A percentile compares a stretch with the other conserved stretches of the same genome.
phyloP scores from a whole-genome alignment of 2,888 invertebrate species.

The Meteorus colon region DNA sequence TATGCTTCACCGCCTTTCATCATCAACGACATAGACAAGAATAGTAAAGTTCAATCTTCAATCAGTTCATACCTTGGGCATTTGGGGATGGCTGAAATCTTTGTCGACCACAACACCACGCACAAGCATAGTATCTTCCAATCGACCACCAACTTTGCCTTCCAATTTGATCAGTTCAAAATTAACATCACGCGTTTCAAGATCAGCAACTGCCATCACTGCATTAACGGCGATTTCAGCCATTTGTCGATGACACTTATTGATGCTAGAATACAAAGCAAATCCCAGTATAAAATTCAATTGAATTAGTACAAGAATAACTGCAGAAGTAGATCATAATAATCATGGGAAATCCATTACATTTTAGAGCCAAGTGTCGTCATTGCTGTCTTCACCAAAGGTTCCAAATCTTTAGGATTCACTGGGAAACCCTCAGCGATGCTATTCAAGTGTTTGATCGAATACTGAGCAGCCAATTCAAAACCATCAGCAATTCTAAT shows the following conservation, averaged over 20 bases:
- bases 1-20: too few species aligned
- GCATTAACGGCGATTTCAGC: constrained; percentile 99
- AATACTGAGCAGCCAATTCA: constrained; percentile 94
- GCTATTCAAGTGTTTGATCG: constrained; percentile 87
- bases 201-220: constrained; percentile 95
- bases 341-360: constrained; percentile 69
- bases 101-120: constrained; percentile 98
- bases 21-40: background rate
- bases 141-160: constrained; percentile 95
- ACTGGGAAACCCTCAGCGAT: constrained; percentile 94
- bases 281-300: constrained; percentile 17
- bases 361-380: constrained; percentile 99
- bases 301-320: background rate
- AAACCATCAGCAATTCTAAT: constrained; percentile 99
- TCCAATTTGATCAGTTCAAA: constrained; percentile 99
- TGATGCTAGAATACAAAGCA: constrained; percentile 78
- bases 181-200: constrained; percentile 95
- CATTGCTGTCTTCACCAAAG: constrained; percentile 95
- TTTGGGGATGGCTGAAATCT: constrained; percentile 99
- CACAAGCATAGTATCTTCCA: constrained; percentile 97
- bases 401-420: constrained; percentile 87
- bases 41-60: constrained; percentile 47
- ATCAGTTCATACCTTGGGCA: constrained; percentile 86
- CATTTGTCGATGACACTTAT: constrained; percentile 97
- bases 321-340: background rate